Conservation (phyloP, 2,888 invertebrate genomes). For the Xylophagus ater region DNA sequence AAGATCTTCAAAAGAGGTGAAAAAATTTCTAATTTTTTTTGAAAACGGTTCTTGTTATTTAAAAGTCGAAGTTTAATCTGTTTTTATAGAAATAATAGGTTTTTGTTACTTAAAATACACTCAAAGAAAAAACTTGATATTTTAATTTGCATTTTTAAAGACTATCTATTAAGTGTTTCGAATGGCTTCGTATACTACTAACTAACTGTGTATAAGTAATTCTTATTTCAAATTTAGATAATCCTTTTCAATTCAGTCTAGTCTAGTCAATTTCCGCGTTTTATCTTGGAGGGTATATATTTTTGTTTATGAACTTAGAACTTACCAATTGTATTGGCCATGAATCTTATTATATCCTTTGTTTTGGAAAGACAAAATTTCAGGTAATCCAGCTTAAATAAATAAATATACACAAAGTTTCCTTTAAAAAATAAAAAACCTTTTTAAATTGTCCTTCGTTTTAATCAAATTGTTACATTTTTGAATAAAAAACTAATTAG, state of each 20-base stretch:
- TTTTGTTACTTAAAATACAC: no score
- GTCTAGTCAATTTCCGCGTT: not conserved
- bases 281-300: not conserved
- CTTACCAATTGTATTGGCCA: conserved; percentile 15
- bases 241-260: no score
- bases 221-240: no score
- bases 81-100: no score
- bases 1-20: no score
- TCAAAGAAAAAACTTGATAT: no score
- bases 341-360: conserved; percentile 13
- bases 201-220: no score
- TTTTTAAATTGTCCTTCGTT: not conserved
- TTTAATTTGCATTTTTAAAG: not conserved
- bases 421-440: not conserved
- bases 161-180: not conserved
- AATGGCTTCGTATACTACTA: conserved; percentile 2
- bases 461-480: not conserved
- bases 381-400: conserved; percentile 8
- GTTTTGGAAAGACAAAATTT: conserved; percentile 1
- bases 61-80: no score
- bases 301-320: not conserved
- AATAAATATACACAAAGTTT: no score
- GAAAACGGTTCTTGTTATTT: no score
- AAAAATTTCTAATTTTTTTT: no score
- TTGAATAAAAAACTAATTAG: not conserved